These are phyloP conservation scores for Dipus sagitta DNA, from an alignment of 2,797 vertebrate species.

Conservation along the genomic window DNA sequence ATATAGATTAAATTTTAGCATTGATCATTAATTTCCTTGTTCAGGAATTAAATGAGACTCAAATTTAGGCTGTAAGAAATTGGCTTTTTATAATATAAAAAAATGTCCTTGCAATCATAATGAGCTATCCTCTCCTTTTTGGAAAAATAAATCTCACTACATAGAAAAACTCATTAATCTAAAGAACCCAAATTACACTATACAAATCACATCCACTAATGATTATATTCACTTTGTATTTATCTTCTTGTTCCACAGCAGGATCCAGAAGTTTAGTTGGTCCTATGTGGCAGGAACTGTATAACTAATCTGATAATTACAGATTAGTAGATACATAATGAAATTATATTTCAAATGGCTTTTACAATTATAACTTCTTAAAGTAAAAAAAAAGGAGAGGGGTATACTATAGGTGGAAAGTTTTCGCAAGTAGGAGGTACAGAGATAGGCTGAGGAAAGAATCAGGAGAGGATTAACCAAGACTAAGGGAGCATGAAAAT, in stretches of 20 bases:
- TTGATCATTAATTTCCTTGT: slow-evolving; percentile 62
- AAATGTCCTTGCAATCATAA: slow-evolving; percentile 44
- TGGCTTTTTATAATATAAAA: slow-evolving; percentile 73
- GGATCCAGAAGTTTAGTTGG: neutral
- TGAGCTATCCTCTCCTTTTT: slow-evolving; percentile 33
- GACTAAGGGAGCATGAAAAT: too few relatives aligned
- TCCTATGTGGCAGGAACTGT: neutral
- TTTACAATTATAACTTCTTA: slow-evolving; percentile 40
- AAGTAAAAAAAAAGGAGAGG: neutral
- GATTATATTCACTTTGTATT: slow-evolving; percentile 46
- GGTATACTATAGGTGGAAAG: too few relatives aligned
- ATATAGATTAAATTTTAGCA: slow-evolving; percentile 68
- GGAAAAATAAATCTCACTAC: slow-evolving; percentile 44
- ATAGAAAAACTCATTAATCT: slow-evolving; percentile 44
- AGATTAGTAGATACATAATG: slow-evolving; percentile 39
- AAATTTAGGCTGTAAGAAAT: slow-evolving; percentile 74
- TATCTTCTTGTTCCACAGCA: neutral
- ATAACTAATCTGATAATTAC: neutral
- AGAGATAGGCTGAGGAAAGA: too few relatives aligned
- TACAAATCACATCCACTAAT: slow-evolving; percentile 28
- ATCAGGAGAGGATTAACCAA: too few relatives aligned
- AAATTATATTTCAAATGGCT: slow-evolving; percentile 35
- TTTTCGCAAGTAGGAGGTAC: too few relatives aligned
- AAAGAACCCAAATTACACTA: slow-evolving; percentile 47
- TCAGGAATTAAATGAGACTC: slow-evolving; percentile 75